These are phyloP conservation scores for Drosophila anomalata DNA, from an alignment of 2,888 invertebrate genomes.

Conservation along the genomic window DNA sequence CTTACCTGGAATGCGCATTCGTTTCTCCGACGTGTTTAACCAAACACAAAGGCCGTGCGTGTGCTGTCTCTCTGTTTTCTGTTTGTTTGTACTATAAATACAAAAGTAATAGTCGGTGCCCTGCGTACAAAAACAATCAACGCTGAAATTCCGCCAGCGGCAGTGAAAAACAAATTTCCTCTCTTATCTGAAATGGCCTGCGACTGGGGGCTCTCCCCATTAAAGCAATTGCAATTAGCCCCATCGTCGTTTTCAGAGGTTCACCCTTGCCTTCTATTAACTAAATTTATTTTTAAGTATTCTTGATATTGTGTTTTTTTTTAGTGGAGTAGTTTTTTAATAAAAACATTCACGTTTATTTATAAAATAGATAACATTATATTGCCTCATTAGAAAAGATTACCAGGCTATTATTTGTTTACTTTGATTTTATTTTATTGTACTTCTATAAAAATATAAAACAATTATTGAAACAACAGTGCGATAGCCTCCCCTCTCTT, in stretches of 20 bases:
- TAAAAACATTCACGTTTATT: no score
- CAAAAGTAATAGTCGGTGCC: constrained; percentile 25
- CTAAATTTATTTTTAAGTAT: no score
- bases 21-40: constrained; percentile 6
- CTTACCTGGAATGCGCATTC: constrained; percentile 18
- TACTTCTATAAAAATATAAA: not conserved
- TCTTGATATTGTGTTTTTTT: no score
- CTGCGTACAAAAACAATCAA: constrained; percentile 28
- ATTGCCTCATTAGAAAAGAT: no score
- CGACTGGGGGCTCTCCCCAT: constrained; percentile 35
- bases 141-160: constrained; percentile 38
- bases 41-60: constrained; percentile 16
- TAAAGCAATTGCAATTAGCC: constrained; percentile 61
- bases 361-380: no score
- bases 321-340: no score
- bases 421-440: not conserved
- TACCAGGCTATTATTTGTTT: not conserved
- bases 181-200: constrained; percentile 54
- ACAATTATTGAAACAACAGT: not conserved
- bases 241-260: constrained; percentile 26
- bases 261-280: constrained; percentile 13
- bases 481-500: constrained; percentile 3
- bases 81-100: constrained; percentile 33
- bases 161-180: constrained; percentile 53
- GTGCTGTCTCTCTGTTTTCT: constrained; percentile 8